Evolutionary conservation across 2,888 invertebrate genomes (phyloP).

Genomic region (Eristalis pertinax): DNA sequence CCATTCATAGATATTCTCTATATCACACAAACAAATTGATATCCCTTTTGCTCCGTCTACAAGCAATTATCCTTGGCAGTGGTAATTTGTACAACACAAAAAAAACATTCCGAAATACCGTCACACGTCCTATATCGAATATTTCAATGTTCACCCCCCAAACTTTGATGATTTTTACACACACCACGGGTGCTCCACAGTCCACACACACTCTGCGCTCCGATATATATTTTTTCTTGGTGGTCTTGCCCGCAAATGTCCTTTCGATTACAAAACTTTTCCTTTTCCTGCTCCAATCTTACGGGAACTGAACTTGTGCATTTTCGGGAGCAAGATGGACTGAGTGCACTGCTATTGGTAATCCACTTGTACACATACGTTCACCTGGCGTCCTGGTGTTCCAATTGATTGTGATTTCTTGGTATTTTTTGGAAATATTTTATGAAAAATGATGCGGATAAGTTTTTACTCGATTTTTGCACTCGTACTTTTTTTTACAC

Average conservation of each 20-base stretch:
- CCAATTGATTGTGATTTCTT: slow-evolving; percentile 21
- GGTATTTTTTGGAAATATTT: slow-evolving; percentile 37
- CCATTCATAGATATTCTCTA: slow-evolving; percentile 46
- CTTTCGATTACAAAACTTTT: slow-evolving; percentile 42
- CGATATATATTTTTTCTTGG: neutral
- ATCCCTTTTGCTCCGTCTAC: slow-evolving; percentile 11
- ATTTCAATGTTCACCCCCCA: neutral
- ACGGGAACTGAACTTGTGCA: slow-evolving; percentile 18
- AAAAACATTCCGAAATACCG: slow-evolving; percentile 8
- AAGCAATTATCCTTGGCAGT: slow-evolving; percentile 53
- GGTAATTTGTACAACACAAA: slow-evolving; percentile 43
- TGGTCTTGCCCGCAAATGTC: slow-evolving; percentile 27
- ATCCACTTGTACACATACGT: slow-evolving; percentile 16
- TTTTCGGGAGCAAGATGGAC: neutral
- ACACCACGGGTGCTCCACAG: slow-evolving; percentile 27
- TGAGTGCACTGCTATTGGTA: neutral
- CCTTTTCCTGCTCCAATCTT: slow-evolving; percentile 20
- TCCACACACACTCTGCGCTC: slow-evolving; percentile 17
- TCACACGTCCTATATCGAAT: neutral
- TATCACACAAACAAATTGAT: slow-evolving; percentile 5
- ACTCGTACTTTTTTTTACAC: slow-evolving; percentile 52
- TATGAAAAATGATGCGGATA: slow-evolving; percentile 55
- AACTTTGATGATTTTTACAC: neutral
- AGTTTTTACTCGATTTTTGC: slow-evolving; percentile 50
- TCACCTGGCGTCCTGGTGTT: neutral